Evolutionary conservation across 2,888 invertebrate species (phyloP).

Genomic region (Leucoma salicis): DNA sequence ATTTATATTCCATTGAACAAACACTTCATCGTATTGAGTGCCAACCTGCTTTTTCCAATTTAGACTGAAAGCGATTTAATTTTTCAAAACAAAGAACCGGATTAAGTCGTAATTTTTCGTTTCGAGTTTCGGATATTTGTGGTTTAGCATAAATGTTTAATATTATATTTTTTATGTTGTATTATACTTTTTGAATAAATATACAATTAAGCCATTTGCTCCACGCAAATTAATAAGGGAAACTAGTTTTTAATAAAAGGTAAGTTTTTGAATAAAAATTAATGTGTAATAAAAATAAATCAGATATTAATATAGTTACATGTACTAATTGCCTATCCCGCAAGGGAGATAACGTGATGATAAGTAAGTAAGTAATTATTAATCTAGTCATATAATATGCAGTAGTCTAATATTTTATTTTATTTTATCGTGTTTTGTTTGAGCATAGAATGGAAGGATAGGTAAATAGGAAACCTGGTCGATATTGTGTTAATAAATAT

Average conservation of each 20-base stretch:
- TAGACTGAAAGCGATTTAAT: constrained; percentile 64
- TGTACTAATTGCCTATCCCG: too few relatives aligned
- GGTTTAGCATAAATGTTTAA: constrained; percentile 28
- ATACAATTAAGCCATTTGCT: constrained; percentile 10
- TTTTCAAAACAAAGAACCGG: constrained; percentile 62
- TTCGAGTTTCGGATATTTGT: constrained; percentile 25
- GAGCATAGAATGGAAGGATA: too few relatives aligned
- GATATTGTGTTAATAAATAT: constrained; percentile 16
- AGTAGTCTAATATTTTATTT: too few relatives aligned
- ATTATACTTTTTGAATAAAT: constrained; percentile 11
- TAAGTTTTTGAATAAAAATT: too few relatives aligned
- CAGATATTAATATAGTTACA: too few relatives aligned
- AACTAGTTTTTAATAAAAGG: too few relatives aligned
- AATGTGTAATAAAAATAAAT: too few relatives aligned
- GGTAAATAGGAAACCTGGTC: too few relatives aligned
- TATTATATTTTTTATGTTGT: constrained; percentile 3
- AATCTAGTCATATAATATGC: too few relatives aligned
- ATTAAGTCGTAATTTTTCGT: constrained; percentile 55
- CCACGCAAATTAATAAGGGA: constrained; percentile 7
- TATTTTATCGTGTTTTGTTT: too few relatives aligned
- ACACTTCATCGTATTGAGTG: constrained; percentile 27
- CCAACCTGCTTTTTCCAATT: constrained; percentile 56
- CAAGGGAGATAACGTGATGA: too few relatives aligned
- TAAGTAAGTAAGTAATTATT: too few relatives aligned
- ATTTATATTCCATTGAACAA: constrained; percentile 34